Percentiles rank a stretch among this genome's conserved stretches.
phyloP scores from a whole-genome alignment of 2,888 invertebrate genomes.

The Fragum fragum region DNA sequence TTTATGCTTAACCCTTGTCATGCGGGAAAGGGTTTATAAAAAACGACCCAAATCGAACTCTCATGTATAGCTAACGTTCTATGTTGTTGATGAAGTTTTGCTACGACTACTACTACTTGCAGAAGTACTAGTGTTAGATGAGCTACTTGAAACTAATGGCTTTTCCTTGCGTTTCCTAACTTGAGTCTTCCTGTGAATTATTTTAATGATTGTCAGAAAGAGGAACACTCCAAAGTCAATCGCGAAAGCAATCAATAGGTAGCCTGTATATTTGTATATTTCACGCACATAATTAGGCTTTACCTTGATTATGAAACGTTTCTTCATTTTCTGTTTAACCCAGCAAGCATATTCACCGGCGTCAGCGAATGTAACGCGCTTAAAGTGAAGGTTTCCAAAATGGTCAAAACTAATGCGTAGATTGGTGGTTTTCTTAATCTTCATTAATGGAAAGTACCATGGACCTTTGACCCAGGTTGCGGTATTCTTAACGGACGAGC shows the following conservation, averaged over 20 bases:
- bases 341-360: conserved; percentile 59
- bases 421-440: conserved; percentile 37
- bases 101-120: not conserved
- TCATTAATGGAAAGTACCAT: conserved; percentile 21
- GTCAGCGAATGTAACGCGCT: conserved; percentile 8
- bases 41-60: no score
- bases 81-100: not conserved
- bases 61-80: no score
- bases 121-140: not conserved
- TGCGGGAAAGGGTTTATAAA: no score
- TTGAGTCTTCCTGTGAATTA: conserved; percentile 45
- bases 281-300: conserved; percentile 25
- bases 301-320: conserved; percentile 41
- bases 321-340: conserved; percentile 47
- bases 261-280: conserved; percentile 23
- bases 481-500: conserved; percentile 29
- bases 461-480: conserved; percentile 58
- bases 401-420: conserved; percentile 51
- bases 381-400: conserved; percentile 57
- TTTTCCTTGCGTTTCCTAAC: conserved; percentile 18
- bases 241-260: conserved; percentile 41
- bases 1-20: no score
- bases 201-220: conserved; percentile 46
- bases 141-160: not conserved
- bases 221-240: conserved; percentile 60